A percentile compares a stretch with the other conserved stretches of the same genome.
These are phyloP conservation scores for Siniperca obscura DNA, from an alignment of 2,797 vertebrate species.

Conservation along the genomic window DNA sequence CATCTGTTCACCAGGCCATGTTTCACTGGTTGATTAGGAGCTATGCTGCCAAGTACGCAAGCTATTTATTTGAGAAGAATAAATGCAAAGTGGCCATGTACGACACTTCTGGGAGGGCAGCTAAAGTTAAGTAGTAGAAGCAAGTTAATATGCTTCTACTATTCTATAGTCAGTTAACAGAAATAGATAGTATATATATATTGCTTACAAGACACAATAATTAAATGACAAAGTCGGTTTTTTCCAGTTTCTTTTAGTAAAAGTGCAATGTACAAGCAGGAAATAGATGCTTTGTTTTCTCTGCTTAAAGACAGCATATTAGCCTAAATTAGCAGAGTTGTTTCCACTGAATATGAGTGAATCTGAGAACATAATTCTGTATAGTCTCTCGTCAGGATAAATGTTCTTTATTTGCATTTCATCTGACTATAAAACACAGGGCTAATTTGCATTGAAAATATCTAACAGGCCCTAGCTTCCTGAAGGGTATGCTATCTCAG, in stretches of 20 bases:
- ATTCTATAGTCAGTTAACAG: background rate
- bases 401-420: conserved; percentile 6
- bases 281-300: background rate
- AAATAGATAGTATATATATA: background rate
- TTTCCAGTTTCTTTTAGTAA: background rate
- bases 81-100: background rate
- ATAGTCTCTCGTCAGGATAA: background rate
- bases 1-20: conserved; percentile 23
- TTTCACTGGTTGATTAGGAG: conserved; percentile 45
- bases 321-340: background rate
- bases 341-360: background rate
- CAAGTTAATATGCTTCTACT: background rate
- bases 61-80: background rate
- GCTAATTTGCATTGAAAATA: background rate
- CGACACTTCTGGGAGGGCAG: background rate
- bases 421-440: background rate
- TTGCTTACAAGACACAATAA: background rate
- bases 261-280: background rate
- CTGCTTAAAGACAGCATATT: background rate
- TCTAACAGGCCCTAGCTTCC: background rate
- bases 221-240: background rate
- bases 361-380: background rate
- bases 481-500: too few relatives aligned
- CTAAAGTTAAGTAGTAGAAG: too few relatives aligned
- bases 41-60: background rate